Base-by-base conservation (phyloP, 2,888 invertebrate species). In the Calameuta filiformis region DNA sequence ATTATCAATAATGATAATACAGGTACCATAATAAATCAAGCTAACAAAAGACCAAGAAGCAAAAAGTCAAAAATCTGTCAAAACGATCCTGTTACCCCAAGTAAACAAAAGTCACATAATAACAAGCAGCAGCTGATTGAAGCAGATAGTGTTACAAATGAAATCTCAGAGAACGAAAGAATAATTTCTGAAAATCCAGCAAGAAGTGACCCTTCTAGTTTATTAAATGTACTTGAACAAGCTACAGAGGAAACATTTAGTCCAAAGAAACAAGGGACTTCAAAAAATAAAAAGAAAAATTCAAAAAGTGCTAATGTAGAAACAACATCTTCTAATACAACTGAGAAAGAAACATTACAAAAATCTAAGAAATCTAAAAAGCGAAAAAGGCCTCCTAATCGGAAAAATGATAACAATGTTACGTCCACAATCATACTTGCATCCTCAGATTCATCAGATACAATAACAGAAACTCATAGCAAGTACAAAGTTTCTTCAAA, bases 401-500 rank as follows among this genome's bases (percentile, higher is more conserved):
- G 74, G 3, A 30, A 76, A n/a, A 35, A 37, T 33, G 73, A 71
- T 3, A 12, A 33, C 76, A 33, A 68, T 31, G 23, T 6, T 2
- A 23, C 35, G 3, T 1, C 68, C 23, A 1, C 30, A 75, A 40
- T 35, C 73, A 12, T 30, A 81, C 80, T 73, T 77, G 77, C 33
- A 69, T 76, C 73, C 69, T 81, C 79, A 4, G 81, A 81, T 31
- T 79, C 77, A 40, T 78, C 79, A 30, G 68, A 84, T 76, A 77
- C 76, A 75, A 11, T 37, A 31, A 69, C 78, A 3, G 76, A 79
- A 71, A 69, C 35, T 71, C 40, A 76, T 71, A 77, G 75, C 68
- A 85, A 85, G 73, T 85, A 85, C 75, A 76, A 77, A 35, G 81
- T 79, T 1, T 73, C 68, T 23, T 69, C 77, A 37, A 77, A 80